phyloP scores from a whole-genome alignment of 2,113 vertebrate species.

The Ahaetulla prasina region DNA sequence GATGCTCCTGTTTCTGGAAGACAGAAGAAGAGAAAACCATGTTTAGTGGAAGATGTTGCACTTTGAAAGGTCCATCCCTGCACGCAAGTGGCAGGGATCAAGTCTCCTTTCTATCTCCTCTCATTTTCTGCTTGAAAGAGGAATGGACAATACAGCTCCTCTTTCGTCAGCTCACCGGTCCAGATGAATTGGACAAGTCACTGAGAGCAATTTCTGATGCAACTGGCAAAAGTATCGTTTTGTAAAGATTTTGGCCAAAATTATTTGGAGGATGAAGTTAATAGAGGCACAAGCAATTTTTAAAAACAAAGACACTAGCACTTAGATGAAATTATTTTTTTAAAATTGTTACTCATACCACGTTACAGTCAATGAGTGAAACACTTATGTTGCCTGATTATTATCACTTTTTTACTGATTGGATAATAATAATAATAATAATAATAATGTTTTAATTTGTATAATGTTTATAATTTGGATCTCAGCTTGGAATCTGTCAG shows the following conservation, averaged over 20 bases:
- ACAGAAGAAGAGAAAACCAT: slow-evolving; percentile 23
- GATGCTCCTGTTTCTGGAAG: slow-evolving; percentile 66
- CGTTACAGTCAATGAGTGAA: background rate
- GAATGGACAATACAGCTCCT: background rate
- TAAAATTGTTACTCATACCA: background rate
- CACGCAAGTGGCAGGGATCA: too few relatives aligned
- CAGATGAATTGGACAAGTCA: background rate
- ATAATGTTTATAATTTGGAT: too few relatives aligned
- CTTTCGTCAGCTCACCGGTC: background rate
- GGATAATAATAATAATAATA: too few relatives aligned
- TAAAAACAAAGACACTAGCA: background rate
- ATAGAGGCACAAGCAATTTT: background rate
- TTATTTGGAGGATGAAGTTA: background rate
- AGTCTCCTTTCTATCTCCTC: background rate
- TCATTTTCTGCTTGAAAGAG: background rate
- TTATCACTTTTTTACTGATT: background rate
- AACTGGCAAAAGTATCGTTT: background rate
- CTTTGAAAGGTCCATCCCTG: background rate
- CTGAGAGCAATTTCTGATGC: background rate
- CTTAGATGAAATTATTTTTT: background rate
- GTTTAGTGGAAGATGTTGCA: background rate
- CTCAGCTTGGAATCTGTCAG: background rate
- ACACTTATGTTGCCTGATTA: background rate
- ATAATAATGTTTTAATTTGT: too few relatives aligned
- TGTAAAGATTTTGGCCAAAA: background rate